These are phyloP conservation scores for Oceanodroma tethys DNA, from an alignment of 2,113 vertebrate species.

Conservation along the genomic window DNA sequence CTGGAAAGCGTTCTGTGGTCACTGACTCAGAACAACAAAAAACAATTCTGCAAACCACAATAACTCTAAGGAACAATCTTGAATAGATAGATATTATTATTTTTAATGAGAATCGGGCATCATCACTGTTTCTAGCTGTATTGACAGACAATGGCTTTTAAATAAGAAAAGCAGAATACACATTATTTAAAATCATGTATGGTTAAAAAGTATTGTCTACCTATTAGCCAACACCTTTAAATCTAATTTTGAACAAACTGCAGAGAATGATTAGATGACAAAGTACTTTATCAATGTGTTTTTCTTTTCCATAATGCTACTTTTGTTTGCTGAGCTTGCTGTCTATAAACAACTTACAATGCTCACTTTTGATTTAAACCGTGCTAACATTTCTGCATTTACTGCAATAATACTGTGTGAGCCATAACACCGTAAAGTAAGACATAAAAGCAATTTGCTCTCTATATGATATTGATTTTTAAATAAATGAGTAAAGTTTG, in stretches of 20 bases:
- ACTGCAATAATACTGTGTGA: conserved; percentile 35
- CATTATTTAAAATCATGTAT: background rate
- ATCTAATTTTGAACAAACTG: conserved; percentile 19
- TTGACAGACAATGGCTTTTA: background rate
- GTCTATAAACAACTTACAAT: background rate
- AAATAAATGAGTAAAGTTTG: conserved; percentile 58
- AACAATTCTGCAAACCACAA: background rate
- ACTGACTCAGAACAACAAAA: background rate
- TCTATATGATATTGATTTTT: conserved; percentile 63
- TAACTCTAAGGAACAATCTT: background rate
- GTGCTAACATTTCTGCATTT: conserved; percentile 46
- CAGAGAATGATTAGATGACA: conserved; percentile 1
- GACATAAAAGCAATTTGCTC: conserved; percentile 54
- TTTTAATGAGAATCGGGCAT: background rate
- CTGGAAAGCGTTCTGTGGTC: background rate
- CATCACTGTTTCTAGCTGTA: background rate
- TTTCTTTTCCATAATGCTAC: background rate
- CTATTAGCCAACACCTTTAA: background rate
- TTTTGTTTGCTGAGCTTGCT: conserved; percentile 2
- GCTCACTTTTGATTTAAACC: conserved; percentile 50
- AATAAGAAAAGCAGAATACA: background rate
- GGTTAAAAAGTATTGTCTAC: background rate
- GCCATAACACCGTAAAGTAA: conserved; percentile 5
- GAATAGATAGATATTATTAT: background rate
- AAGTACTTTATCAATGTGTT: background rate